These are phyloP conservation scores for Marmota flaviventris DNA, from an alignment of 2,113 vertebrate species.

Conservation along the genomic window DNA sequence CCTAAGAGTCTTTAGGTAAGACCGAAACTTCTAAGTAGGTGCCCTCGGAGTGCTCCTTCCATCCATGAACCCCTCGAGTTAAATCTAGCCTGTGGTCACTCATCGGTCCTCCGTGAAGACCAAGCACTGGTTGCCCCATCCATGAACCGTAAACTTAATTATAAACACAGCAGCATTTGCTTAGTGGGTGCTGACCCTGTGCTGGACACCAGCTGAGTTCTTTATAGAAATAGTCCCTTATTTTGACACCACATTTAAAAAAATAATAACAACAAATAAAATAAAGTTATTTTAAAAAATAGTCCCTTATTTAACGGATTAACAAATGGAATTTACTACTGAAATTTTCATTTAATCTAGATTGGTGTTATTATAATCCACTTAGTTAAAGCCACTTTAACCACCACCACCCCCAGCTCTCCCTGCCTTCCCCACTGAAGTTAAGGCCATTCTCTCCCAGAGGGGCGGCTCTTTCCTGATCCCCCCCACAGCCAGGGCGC, in stretches of 20 bases:
- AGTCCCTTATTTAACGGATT: not conserved
- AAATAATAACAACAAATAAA: too few species aligned
- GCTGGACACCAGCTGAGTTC: not conserved
- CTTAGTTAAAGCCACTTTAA: not conserved
- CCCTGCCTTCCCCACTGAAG: not conserved
- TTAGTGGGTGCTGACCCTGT: not conserved
- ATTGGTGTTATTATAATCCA: not conserved
- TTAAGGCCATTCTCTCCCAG: fast-evolving
- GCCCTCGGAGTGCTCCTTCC: fast-evolving
- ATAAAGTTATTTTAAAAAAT: not conserved
- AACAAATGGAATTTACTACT: not conserved
- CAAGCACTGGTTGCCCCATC: not conserved
- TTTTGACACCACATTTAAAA: not conserved
- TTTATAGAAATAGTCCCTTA: not conserved
- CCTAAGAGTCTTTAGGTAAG: too few species aligned
- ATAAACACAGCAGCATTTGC: not conserved
- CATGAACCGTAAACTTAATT: too few species aligned
- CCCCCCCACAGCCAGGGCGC: not conserved
- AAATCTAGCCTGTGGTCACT: not conserved
- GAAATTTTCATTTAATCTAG: not conserved
- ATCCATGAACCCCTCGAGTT: not conserved
- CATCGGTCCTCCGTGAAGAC: not conserved
- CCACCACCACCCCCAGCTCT: not conserved
- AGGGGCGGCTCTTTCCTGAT: not conserved
- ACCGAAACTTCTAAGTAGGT: too few species aligned